Percentiles rank a stretch among this genome's conserved stretches.
Evolutionary conservation across 2,797 vertebrate species (phyloP).

Genomic region (Platyrinchus mystaceus): DNA sequence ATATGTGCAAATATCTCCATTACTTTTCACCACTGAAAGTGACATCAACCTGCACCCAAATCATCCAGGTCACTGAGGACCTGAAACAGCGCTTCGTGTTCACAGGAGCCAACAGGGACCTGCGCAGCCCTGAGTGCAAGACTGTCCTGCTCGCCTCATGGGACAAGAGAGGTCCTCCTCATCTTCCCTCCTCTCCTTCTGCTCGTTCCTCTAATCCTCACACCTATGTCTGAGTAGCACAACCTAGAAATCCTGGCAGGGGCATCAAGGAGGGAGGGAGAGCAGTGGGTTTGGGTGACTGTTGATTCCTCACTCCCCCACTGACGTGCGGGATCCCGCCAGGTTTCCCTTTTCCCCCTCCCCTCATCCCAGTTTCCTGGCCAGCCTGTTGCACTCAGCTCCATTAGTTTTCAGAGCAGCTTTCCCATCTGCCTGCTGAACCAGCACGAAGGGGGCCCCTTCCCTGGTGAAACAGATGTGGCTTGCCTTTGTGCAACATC

Average conservation of each 20-base stretch:
- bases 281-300: neutral
- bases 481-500: constrained; percentile 38
- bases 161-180: neutral
- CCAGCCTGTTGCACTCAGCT: neutral
- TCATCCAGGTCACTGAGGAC: neutral
- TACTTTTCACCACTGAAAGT: neutral
- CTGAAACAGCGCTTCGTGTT: neutral
- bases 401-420: neutral
- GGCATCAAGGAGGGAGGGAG: neutral
- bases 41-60: neutral
- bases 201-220: neutral
- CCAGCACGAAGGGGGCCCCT: constrained; percentile 11
- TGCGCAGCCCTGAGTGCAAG: rapidly evolving
- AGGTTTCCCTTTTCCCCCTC: neutral
- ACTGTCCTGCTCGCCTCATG: rapidly evolving
- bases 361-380: neutral
- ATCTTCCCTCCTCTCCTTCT: neutral
- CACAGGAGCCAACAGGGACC: neutral
- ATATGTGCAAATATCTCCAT: neutral
- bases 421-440: constrained; percentile 24
- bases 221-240: neutral
- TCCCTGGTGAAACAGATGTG: neutral
- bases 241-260: neutral
- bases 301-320: neutral
- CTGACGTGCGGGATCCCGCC: neutral